Base-by-base conservation (phyloP, 2,888 invertebrate genomes). In the Vannuccia rotundouncinata region DNA sequence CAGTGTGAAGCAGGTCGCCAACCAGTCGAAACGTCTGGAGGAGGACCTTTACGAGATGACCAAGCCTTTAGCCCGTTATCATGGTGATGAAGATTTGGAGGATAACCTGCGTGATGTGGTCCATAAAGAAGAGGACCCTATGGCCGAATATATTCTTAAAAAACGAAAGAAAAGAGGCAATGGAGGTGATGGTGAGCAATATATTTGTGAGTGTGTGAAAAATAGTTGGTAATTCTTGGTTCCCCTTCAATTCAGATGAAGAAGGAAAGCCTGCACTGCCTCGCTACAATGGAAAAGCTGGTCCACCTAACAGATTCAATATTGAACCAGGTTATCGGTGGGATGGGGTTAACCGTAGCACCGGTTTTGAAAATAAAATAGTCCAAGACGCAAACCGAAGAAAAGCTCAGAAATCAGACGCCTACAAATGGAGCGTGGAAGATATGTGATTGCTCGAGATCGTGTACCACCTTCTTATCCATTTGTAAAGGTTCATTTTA, bases 291-390 rank as follows among this genome's bases (percentile, higher is more conserved):
- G 97, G 97, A 0, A 92, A 92, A 30, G 85, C 86, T 25, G 94
- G 91, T 84, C 92, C 93, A 60, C 95, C 95, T 17, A 99, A 99
- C 89, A 91, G 99, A 0, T 98, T 92, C 89, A 92, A 92, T 81
- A 94, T 99, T 79, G 89, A 91, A 5, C 99, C 99, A 0, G 99
- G 99, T 0, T 93, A 95, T 88, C 91, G 96, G 17, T 99, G 99
- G 99, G 99, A 99, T 87, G 99, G 99, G 0, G 97, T 99, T 0
- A 95, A 99, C 88, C 90, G 99, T 28, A 96, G 95, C 1, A 98
- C 93, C 88, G 98, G 97, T 0, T 99, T 95, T 87, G 99, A 99
- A 87, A 92, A 92, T 84, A 92, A 93, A 85, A 93, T 92, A 91
- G 94, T 95, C 82, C 82, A 84, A 28, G 85, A 85, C 60, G 82